Percentiles rank a stretch among this genome's conserved stretches.
Conservation (phyloP, 2,113 vertebrate genomes). For the Saguinus imperator region DNA sequence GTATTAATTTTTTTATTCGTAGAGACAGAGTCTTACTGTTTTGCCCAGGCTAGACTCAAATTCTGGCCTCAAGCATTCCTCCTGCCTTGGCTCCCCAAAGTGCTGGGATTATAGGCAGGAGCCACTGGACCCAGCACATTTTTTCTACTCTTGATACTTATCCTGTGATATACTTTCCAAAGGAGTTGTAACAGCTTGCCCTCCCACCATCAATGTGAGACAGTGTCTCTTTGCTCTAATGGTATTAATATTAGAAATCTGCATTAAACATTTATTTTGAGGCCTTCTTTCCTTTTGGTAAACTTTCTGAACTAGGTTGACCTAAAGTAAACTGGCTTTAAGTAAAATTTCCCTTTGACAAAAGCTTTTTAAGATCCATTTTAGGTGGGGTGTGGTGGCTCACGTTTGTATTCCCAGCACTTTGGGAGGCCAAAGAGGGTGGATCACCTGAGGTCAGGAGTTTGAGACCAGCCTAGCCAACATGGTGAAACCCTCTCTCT, state of each 20-base stretch:
- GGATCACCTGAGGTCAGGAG: no score
- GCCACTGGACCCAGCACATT: neutral
- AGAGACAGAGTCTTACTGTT: no score
- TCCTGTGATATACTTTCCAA: neutral
- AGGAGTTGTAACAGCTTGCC: neutral
- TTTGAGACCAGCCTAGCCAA: no score
- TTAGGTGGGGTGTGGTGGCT: neutral
- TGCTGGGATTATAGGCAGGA: no score
- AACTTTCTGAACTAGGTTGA: constrained; percentile 14
- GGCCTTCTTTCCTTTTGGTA: constrained; percentile 37
- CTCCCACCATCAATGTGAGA: neutral
- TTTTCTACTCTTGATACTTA: neutral
- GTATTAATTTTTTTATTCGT: no score
- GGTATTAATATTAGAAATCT: neutral
- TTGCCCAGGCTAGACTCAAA: no score
- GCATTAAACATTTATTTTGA: neutral
- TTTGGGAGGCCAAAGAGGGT: no score
- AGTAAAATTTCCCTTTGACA: constrained; percentile 45
- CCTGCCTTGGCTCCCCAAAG: no score
- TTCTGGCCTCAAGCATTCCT: no score
- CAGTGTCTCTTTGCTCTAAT: neutral
- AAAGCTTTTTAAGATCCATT: neutral
- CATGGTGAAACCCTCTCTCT: no score
- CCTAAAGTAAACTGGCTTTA: constrained; percentile 45
- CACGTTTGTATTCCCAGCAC: no score